These are phyloP conservation scores for Eretmochelys imbricata DNA, from an alignment of 2,113 vertebrate species.

Conservation along the genomic window DNA sequence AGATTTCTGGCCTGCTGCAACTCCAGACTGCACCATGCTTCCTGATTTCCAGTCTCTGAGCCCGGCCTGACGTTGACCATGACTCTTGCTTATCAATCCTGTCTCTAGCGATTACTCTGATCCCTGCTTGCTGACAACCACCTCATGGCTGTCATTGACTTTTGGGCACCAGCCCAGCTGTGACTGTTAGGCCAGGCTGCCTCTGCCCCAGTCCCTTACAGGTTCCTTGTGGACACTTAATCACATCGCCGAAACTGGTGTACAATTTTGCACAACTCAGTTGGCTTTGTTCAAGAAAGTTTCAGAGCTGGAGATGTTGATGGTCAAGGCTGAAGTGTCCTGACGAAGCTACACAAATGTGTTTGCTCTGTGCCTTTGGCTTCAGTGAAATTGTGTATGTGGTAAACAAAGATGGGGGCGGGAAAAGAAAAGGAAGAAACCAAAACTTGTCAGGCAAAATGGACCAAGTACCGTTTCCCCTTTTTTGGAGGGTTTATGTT, in stretches of 20 bases:
- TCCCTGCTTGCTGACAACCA: background rate
- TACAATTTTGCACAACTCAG: background rate
- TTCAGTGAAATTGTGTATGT: background rate
- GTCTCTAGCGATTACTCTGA: background rate
- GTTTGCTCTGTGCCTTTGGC: background rate
- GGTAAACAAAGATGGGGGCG: background rate
- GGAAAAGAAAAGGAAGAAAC: background rate
- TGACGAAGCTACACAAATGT: background rate
- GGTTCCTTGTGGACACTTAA: background rate
- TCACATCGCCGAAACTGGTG: background rate
- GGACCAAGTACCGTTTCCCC: background rate
- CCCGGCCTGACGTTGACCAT: background rate
- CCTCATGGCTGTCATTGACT: background rate
- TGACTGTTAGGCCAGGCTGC: background rate
- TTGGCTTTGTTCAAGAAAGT: background rate
- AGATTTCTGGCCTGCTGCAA: background rate
- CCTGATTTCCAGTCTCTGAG: background rate
- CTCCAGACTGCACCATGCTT: background rate
- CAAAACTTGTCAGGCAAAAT: background rate
- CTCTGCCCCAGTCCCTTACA: background rate
- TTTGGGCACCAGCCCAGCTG: background rate
- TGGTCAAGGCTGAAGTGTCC: background rate
- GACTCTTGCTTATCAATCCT: background rate
- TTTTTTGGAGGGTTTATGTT: background rate
- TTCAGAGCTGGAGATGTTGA: background rate